Conservation (phyloP, 2,888 invertebrate species). For the Polydrusus cervinus region DNA sequence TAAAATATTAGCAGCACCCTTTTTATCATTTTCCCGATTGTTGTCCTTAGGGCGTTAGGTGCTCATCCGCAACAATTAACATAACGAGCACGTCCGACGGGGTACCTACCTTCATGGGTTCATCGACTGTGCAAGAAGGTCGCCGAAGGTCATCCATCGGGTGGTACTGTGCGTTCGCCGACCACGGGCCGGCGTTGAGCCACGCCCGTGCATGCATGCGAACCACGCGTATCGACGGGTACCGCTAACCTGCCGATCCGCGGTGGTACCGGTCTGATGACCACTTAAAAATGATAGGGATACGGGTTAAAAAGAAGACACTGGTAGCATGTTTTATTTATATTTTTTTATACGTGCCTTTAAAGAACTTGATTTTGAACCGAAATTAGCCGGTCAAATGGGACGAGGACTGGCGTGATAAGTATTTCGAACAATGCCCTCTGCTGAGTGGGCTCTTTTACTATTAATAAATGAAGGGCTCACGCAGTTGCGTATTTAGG, state of each 20-base stretch:
- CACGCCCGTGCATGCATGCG: constrained; percentile 47
- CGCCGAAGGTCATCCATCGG: constrained; percentile 59
- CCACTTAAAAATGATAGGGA: constrained; percentile 31
- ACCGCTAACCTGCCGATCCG: constrained; percentile 42
- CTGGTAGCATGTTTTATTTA: constrained; percentile 14
- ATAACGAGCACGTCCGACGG: constrained; percentile 33
- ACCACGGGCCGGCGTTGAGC: constrained; percentile 48
- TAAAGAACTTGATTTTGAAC: not conserved
- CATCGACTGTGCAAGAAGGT: constrained; percentile 61
- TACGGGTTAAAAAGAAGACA: constrained; percentile 3
- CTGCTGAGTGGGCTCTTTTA: too few species aligned
- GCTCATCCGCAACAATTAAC: not conserved
- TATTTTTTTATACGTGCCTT: not conserved
- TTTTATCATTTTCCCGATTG: too few species aligned
- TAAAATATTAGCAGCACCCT: too few species aligned
- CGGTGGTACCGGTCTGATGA: constrained; percentile 34
- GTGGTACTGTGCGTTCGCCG: constrained; percentile 42
- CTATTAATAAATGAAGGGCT: too few species aligned
- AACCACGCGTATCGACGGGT: constrained; percentile 48
- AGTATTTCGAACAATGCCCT: too few species aligned
- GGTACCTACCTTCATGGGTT: constrained; percentile 55
- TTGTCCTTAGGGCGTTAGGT: not conserved
- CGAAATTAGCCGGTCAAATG: not conserved
- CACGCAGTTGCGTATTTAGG: too few species aligned
- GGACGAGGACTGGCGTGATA: too few species aligned